phyloP scores from a whole-genome alignment of 2,797 vertebrate genomes.

The Falco rusticolus region DNA sequence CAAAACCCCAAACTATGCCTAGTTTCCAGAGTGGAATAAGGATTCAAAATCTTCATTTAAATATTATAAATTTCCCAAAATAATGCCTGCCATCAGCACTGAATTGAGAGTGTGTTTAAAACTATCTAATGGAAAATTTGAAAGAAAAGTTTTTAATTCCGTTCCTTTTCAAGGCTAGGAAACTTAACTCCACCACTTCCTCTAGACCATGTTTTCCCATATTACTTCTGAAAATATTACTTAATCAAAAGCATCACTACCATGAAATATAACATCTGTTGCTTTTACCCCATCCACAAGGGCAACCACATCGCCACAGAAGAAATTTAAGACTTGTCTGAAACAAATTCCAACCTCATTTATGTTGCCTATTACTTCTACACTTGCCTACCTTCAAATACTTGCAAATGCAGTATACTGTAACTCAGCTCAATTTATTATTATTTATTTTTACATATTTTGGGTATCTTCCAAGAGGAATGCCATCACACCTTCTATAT shows the following conservation, averaged over 20 bases:
- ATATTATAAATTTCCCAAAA: neutral
- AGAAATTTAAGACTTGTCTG: too few species aligned
- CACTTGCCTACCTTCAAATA: neutral
- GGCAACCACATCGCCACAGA: accelerated
- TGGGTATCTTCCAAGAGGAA: neutral
- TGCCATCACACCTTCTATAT: neutral
- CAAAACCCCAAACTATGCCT: neutral
- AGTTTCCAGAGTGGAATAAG: neutral
- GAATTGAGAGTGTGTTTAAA: neutral
- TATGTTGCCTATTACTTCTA: neutral
- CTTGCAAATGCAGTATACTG: neutral
- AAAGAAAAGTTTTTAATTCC: neutral
- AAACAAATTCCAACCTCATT: neutral
- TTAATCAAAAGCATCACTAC: neutral
- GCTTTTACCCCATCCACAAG: neutral
- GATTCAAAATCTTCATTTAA: neutral
- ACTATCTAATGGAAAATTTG: neutral
- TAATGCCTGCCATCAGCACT: neutral
- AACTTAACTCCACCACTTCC: neutral
- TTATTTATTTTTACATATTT: neutral
- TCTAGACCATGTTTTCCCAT: neutral
- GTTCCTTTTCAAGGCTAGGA: neutral
- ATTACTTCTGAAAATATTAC: neutral
- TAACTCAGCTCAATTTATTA: neutral
- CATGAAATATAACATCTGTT: neutral